Percentiles rank a stretch among this genome's conserved stretches.
These are phyloP conservation scores for Ctenopoma multispine DNA, from an alignment of 2,797 vertebrate genomes.

Conservation along the genomic window DNA sequence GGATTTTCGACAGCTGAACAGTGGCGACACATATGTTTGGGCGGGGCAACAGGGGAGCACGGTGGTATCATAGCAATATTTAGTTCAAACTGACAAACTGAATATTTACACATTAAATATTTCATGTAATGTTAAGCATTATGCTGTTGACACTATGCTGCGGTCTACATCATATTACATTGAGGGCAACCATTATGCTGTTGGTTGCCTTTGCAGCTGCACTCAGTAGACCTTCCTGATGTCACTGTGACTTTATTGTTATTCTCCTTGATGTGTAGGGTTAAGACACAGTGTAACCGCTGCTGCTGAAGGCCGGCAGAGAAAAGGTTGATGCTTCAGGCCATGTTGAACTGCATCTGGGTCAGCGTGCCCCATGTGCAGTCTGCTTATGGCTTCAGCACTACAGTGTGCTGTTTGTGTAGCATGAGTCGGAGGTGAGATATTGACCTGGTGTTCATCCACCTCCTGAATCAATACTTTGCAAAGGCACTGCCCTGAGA, in stretches of 20 bases:
- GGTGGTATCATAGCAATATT: too few relatives aligned
- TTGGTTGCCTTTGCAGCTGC: slow-evolving; percentile 18
- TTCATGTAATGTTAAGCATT: background rate
- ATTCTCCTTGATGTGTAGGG: slow-evolving; percentile 8
- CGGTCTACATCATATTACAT: too few relatives aligned
- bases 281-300: slow-evolving; percentile 13
- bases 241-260: slow-evolving; percentile 18
- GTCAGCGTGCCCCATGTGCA: slow-evolving; percentile 11
- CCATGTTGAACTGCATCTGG: slow-evolving; percentile 24
- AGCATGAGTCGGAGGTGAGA: slow-evolving; percentile 22
- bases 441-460: slow-evolving; percentile 20
- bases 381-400: slow-evolving; percentile 16
- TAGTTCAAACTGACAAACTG: too few relatives aligned
- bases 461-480: background rate
- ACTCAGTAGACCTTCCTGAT: background rate
- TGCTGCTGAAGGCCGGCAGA: slow-evolving; percentile 23
- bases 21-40: slow-evolving; percentile 6
- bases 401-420: slow-evolving; percentile 7
- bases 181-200: too few relatives aligned
- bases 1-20: background rate
- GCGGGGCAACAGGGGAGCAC: slow-evolving; percentile 10
- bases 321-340: slow-evolving; percentile 38
- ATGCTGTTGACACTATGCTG: background rate
- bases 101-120: background rate
- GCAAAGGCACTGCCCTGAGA: background rate